A percentile compares a stretch with the other conserved stretches of the same genome.
Conservation (phyloP, 2,888 invertebrate genomes). For the Helobdella robusta region DNA sequence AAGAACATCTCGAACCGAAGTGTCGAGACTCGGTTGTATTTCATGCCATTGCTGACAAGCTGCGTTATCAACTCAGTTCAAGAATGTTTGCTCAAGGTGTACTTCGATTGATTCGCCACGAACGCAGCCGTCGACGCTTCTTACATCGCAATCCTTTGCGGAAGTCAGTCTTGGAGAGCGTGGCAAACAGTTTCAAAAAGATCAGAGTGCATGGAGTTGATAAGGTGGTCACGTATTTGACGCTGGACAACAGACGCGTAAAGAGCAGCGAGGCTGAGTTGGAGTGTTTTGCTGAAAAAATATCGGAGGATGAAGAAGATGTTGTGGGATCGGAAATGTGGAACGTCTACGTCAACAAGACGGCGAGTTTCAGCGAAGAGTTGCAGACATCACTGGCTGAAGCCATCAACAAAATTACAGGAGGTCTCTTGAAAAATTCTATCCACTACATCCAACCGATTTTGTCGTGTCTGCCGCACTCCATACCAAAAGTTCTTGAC, state of each 20-base stretch:
- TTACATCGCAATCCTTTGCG: slow-evolving; percentile 28
- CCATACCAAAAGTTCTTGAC: slow-evolving; percentile 35
- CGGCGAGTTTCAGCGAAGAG: slow-evolving; percentile 34
- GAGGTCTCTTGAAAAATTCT: slow-evolving; percentile 35
- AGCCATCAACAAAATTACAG: slow-evolving; percentile 35
- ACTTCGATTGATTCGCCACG: slow-evolving; percentile 35
- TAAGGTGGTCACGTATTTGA: slow-evolving; percentile 35
- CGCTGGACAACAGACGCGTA: slow-evolving; percentile 30
- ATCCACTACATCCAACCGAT: slow-evolving; percentile 38
- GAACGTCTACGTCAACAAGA: slow-evolving; percentile 35
- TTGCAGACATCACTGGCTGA: slow-evolving; percentile 35
- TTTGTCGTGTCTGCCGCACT: slow-evolving; percentile 35
- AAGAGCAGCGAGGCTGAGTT: slow-evolving; percentile 34
- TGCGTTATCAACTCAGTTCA: slow-evolving; percentile 35
- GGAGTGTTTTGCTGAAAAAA: slow-evolving; percentile 36
- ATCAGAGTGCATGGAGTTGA: slow-evolving; percentile 35
- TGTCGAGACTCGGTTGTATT: slow-evolving; percentile 29
- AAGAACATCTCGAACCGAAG: slow-evolving; percentile 34
- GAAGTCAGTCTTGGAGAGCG: slow-evolving; percentile 31
- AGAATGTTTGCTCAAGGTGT: slow-evolving; percentile 34
- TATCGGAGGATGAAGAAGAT: slow-evolving; percentile 28
- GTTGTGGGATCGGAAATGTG: slow-evolving; percentile 29
- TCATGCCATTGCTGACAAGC: slow-evolving; percentile 34
- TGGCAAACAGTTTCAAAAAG: slow-evolving; percentile 32
- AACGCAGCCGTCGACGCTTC: slow-evolving; percentile 32